Conservation (phyloP, 2,113 vertebrate genomes). For the Seriola aureovittata region DNA sequence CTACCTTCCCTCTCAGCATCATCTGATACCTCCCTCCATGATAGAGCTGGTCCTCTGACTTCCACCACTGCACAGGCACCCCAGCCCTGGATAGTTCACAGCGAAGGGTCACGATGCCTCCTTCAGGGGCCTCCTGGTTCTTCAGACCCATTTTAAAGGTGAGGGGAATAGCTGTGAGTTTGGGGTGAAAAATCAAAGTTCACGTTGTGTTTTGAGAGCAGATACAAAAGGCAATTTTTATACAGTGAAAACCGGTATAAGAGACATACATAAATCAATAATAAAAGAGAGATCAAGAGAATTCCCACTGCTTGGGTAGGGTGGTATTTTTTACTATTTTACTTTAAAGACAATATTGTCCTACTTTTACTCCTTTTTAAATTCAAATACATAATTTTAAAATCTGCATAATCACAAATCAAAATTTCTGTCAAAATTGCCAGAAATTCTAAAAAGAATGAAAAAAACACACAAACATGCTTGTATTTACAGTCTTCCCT, state of each 20-base stretch:
- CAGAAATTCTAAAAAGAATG: not conserved
- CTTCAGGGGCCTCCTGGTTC: constrained; percentile 88
- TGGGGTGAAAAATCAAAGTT: not conserved
- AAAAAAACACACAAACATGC: not conserved
- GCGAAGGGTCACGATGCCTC: constrained; percentile 74
- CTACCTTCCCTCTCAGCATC: constrained; percentile 81
- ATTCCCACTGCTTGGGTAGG: not conserved
- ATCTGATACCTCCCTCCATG: constrained; percentile 83
- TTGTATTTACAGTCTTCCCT: constrained; percentile 39
- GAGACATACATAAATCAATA: not conserved
- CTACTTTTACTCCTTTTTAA: not conserved
- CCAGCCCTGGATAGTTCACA: constrained; percentile 88
- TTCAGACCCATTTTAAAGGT: constrained; percentile 87
- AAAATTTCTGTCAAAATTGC: not conserved
- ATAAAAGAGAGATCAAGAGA: not conserved
- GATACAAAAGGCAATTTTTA: not conserved
- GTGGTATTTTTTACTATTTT: not conserved
- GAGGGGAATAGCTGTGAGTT: constrained; percentile 79
- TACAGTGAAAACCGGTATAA: no score
- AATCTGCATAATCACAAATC: not conserved
- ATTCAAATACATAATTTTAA: not conserved
- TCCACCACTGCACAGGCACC: constrained; percentile 87
- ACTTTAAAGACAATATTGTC: not conserved
- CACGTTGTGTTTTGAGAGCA: not conserved
- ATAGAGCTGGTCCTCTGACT: constrained; percentile 83